phyloP scores from a whole-genome alignment of 1,140 invertebrate species.

The Spodoptera frugiperda region DNA sequence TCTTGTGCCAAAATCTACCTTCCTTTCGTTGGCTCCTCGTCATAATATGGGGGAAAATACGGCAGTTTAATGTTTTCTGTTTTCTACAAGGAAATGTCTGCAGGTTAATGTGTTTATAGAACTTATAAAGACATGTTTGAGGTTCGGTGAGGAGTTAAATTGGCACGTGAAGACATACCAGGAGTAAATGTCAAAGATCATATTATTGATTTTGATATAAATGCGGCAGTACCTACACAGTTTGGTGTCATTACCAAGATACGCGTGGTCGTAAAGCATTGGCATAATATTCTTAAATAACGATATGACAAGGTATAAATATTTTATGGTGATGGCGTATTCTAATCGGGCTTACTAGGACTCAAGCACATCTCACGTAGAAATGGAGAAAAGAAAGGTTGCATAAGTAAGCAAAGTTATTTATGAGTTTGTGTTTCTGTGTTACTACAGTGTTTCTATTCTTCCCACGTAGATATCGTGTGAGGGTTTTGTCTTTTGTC shows the following conservation, averaged over 20 bases:
- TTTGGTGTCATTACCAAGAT: slow-evolving; percentile 2
- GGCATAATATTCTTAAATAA: slow-evolving; percentile 9
- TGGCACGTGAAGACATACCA: not conserved
- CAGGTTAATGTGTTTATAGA: slow-evolving; percentile 20
- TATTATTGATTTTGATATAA: slow-evolving; percentile 19
- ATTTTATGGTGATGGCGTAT: slow-evolving; percentile 29
- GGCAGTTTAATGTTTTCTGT: slow-evolving; percentile 39
- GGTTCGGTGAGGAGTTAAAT: slow-evolving; percentile 14
- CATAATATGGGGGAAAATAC: slow-evolving; percentile 35
- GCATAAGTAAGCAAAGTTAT: slow-evolving; percentile 16
- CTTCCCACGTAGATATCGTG: slow-evolving; percentile 26
- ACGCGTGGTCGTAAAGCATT: slow-evolving; percentile 31
- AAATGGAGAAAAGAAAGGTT: slow-evolving; percentile 8
- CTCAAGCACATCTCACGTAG: not conserved
- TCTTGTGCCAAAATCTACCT: slow-evolving; percentile 47
- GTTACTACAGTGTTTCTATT: slow-evolving; percentile 17
- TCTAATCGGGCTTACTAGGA: slow-evolving; percentile 11
- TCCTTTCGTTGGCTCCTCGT: slow-evolving; percentile 39
- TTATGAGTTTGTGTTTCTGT: slow-evolving; percentile 2
- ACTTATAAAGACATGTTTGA: slow-evolving; percentile 9
- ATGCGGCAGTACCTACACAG: slow-evolving; percentile 9
- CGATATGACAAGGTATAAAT: slow-evolving; percentile 34
- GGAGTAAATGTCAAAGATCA: not conserved
- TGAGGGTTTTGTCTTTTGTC: slow-evolving; percentile 20
- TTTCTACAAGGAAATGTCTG: slow-evolving; percentile 19